Evolutionary conservation across 1,140 invertebrate genomes (phyloP), one percentile per base, ranked within the genome.

Genomic region (Temnothorax nylanderi): DNA sequence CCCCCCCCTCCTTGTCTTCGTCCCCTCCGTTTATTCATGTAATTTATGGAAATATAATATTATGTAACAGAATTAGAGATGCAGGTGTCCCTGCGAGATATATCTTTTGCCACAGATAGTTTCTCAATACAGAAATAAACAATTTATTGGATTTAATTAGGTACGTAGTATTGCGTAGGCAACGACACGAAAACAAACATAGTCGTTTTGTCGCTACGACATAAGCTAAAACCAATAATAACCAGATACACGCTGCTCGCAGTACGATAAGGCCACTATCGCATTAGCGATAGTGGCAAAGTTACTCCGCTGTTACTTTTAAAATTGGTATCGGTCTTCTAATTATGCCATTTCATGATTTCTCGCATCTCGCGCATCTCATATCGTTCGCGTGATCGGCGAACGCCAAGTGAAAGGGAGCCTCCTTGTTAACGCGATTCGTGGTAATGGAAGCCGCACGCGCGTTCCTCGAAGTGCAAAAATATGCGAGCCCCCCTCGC

Each of bases 21-120:
- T 26, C 41, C 21, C 16, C 3, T 2, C 10, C 16, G 21, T 71
- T 32, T 62, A 60, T 75, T 74, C 72, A 8, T 6, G 3, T 67
- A 26, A 84, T 84, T 60, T 62, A 49, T 37, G 13, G 10, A 84
- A 37, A 75, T 74, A 18, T 84, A 74, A 74, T 74, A 41, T 74
- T 37, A 67, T 37, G 54, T 74, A 74, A 60, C 47, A 84, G 34
- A 37, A 26, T 60, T 49, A 60, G 16, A 60, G 16, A 18, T 3
- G n/a, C 47, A 11, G 21, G 5, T 37, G 6, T 26, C 7, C 16
- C 34, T 11, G 16, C 13, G 32, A 34, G 60, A 37, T 51, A n/a
- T n/a, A 54, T 81, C n/a, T 56, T 34, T 69, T 18, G 2, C 71
- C 49, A 1, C 11, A 7, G 16, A 56, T 3, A 18, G 21, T 44